Percentiles rank a stretch among this genome's conserved stretches.
Evolutionary conservation across 2,113 vertebrate species (phyloP).

Genomic region (Aspidoscelis tigris): DNA sequence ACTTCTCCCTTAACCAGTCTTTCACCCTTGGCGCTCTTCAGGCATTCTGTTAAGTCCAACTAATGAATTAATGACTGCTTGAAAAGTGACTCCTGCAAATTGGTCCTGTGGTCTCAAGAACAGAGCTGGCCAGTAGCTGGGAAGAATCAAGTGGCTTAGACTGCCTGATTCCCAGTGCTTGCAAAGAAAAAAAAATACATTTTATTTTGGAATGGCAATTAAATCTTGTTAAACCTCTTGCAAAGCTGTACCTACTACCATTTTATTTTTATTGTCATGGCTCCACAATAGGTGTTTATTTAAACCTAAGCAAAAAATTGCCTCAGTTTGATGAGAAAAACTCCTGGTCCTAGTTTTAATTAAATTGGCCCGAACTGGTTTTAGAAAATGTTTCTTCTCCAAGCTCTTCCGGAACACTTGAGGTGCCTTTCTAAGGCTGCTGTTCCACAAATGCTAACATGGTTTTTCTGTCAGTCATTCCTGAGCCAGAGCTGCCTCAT

Average conservation of each 20-base stretch:
- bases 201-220: not conserved
- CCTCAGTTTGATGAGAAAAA: constrained; percentile 77
- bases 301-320: constrained; percentile 79
- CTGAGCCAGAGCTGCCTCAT: constrained; percentile 76
- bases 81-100: not conserved
- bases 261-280: constrained; percentile 1
- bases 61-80: not conserved
- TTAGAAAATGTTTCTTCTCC: constrained; percentile 75
- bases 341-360: constrained; percentile 82
- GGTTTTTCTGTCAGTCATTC: constrained; percentile 85
- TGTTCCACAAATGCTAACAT: constrained; percentile 73
- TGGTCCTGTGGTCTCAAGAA: not conserved
- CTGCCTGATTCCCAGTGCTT: not conserved
- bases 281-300: constrained; percentile 64
- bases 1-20: not conserved
- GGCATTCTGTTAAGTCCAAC: not conserved
- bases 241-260: not conserved
- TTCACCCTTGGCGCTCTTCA: not conserved
- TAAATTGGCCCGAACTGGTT: constrained; percentile 73
- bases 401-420: constrained; percentile 76
- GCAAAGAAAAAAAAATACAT: not conserved
- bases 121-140: not conserved
- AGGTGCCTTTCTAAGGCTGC: constrained; percentile 75
- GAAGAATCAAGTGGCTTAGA: not conserved
- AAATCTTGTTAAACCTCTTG: not conserved